A percentile compares a stretch with the other conserved stretches of the same genome.
These are phyloP conservation scores for Heterotis niloticus DNA, from an alignment of 2,113 vertebrate species.

Conservation along the genomic window DNA sequence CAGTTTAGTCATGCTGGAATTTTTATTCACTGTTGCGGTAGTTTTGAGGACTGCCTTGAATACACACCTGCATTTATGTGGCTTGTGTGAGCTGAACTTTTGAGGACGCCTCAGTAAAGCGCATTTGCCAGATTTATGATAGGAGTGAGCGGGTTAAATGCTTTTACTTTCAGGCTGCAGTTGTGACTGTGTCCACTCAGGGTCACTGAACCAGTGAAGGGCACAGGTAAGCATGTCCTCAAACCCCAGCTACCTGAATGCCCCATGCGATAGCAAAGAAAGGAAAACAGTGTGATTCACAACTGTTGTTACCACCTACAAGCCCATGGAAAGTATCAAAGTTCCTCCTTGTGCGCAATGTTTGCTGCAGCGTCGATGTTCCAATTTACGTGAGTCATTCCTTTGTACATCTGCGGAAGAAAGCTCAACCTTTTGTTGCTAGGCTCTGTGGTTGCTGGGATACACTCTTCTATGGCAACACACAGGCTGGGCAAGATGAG, in stretches of 20 bases:
- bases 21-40: no score
- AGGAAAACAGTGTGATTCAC: not conserved
- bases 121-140: not conserved
- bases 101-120: not conserved
- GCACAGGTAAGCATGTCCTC: not conserved
- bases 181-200: not conserved
- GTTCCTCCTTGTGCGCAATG: slow-evolving; percentile 9
- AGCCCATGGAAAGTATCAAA: slow-evolving; percentile 3
- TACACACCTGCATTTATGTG: not conserved
- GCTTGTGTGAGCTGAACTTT: not conserved
- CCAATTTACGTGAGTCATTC: slow-evolving; percentile 38
- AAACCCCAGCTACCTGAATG: not conserved
- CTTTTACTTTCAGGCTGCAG: not conserved
- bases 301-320: not conserved
- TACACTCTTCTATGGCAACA: slow-evolving; percentile 38
- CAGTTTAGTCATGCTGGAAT: no score
- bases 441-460: slow-evolving; percentile 46
- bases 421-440: slow-evolving; percentile 43
- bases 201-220: not conserved
- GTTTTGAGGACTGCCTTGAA: no score
- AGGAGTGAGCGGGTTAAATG: not conserved
- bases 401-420: slow-evolving; percentile 26
- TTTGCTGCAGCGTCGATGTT: slow-evolving; percentile 33
- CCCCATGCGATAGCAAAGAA: not conserved
- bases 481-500: slow-evolving; percentile 35